A percentile compares a stretch with the other conserved stretches of the same genome.
These are phyloP conservation scores for Cistogaster globosa DNA, from an alignment of 2,888 invertebrate species.

Conservation along the genomic window DNA sequence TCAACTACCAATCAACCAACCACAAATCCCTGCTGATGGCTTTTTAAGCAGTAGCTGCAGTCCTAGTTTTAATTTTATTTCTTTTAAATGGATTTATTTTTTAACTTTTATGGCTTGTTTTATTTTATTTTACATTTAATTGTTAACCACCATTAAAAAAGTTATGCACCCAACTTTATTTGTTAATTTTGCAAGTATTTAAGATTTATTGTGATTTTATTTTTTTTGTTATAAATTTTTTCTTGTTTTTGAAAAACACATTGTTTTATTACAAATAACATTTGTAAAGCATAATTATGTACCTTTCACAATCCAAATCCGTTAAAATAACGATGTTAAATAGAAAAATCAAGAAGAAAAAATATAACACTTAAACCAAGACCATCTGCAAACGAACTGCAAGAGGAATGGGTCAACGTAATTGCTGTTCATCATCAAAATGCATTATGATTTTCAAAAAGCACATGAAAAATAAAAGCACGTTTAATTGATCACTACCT, in stretches of 20 bases:
- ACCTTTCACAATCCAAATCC: slow-evolving; percentile 55
- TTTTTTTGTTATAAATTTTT: slow-evolving; percentile 4
- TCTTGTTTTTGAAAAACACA: slow-evolving; percentile 9
- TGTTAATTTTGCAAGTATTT: neutral
- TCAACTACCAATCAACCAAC: neutral
- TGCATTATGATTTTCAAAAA: neutral
- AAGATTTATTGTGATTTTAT: slow-evolving; percentile 12
- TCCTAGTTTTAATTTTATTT: slow-evolving; percentile 22
- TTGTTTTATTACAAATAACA: slow-evolving; percentile 45
- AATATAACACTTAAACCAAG: slow-evolving; percentile 18
- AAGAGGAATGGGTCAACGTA: slow-evolving; percentile 31
- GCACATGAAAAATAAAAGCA: slow-evolving; percentile 42
- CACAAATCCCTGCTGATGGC: neutral
- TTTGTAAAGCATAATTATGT: slow-evolving; percentile 65
- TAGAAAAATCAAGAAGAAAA: slow-evolving; percentile 13
- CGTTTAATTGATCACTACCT: slow-evolving; percentile 30
- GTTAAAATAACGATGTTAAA: slow-evolving; percentile 13
- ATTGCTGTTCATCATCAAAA: neutral
- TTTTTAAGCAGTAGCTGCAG: slow-evolving; percentile 9
- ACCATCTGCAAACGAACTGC: slow-evolving; percentile 31
- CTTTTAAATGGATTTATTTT: slow-evolving; percentile 21
- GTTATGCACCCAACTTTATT: slow-evolving; percentile 9
- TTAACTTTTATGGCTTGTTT: neutral
- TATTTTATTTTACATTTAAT: slow-evolving; percentile 3
- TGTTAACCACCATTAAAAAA: neutral